These are phyloP conservation scores for Plagodis pulveraria DNA, from an alignment of 2,888 invertebrate species.

Conservation along the genomic window DNA sequence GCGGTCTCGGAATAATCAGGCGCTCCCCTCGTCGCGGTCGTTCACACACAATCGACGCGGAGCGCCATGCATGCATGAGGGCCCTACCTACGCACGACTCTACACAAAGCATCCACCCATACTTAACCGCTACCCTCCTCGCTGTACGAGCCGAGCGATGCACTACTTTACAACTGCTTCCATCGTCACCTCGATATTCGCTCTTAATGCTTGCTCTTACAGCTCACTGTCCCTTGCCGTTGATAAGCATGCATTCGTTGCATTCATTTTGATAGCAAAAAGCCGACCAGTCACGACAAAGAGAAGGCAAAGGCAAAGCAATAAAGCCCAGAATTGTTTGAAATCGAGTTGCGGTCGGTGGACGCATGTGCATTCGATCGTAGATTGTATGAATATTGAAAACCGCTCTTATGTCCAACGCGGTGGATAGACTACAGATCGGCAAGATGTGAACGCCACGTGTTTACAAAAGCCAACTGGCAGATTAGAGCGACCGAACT, in stretches of 20 bases:
- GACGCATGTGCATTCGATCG: conserved; percentile 75
- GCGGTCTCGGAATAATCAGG: conserved; percentile 77
- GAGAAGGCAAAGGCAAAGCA: conserved; percentile 50
- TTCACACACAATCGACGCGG: conserved; percentile 80
- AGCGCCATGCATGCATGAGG: conserved; percentile 66
- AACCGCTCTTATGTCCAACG: conserved; percentile 73
- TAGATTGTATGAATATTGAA: conserved; percentile 73
- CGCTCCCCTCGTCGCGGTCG: conserved; percentile 80
- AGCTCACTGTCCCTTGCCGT: conserved; percentile 20
- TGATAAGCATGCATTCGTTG: conserved; percentile 51
- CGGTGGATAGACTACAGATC: conserved; percentile 68
- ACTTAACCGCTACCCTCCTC: conserved; percentile 69
- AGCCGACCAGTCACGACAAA: conserved; percentile 49
- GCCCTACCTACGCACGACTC: conserved; percentile 77
- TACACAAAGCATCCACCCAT: conserved; percentile 77
- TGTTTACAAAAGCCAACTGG: conserved; percentile 73
- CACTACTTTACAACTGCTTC: conserved; percentile 51
- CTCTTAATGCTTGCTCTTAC: conserved; percentile 17
- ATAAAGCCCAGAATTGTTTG: conserved; percentile 66
- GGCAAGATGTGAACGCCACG: conserved; percentile 64
- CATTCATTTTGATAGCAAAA: conserved; percentile 56
- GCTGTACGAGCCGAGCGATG: conserved; percentile 57
- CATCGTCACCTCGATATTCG: conserved; percentile 28
- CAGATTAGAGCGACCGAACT: conserved; percentile 59
- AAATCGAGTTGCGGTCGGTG: conserved; percentile 43